Percentiles rank a stretch among this genome's conserved stretches.
phyloP scores from a whole-genome alignment of 2,113 vertebrate genomes.

The Riparia riparia region DNA sequence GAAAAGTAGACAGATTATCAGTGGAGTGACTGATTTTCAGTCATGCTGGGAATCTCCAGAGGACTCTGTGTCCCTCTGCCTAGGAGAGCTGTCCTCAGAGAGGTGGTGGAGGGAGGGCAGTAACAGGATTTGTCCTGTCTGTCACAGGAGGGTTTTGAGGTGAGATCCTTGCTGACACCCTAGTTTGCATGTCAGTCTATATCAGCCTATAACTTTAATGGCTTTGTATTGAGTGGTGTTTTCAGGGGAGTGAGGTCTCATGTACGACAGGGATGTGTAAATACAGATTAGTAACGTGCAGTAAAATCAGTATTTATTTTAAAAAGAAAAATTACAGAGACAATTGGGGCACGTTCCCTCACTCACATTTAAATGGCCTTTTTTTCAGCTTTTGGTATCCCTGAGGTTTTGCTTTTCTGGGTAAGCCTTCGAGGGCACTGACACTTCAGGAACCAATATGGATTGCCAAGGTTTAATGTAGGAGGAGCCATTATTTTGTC shows the following conservation, averaged over 20 bases:
- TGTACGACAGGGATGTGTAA: background rate
- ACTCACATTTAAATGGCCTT: background rate
- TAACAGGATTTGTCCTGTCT: background rate
- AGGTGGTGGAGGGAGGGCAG: background rate
- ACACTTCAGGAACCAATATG: background rate
- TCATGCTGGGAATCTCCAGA: rapidly evolving
- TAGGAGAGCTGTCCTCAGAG: background rate
- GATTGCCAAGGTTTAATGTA: background rate
- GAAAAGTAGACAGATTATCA: background rate
- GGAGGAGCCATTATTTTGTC: background rate
- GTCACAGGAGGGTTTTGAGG: background rate
- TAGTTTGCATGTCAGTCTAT: background rate
- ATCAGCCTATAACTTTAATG: rapidly evolving
- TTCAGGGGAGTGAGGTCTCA: background rate
- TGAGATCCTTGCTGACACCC: background rate
- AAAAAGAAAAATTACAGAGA: background rate
- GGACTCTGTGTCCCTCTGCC: background rate
- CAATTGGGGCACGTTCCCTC: background rate
- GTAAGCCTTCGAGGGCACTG: background rate
- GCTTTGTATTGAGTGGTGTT: background rate
- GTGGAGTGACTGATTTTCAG: background rate
- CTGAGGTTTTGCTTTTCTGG: background rate
- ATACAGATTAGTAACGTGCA: background rate
- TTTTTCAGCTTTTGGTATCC: background rate
- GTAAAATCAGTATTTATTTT: background rate